Evolutionary conservation across 2,113 vertebrate species (phyloP).

Genomic region (Craseonycteris thonglongyai): DNA sequence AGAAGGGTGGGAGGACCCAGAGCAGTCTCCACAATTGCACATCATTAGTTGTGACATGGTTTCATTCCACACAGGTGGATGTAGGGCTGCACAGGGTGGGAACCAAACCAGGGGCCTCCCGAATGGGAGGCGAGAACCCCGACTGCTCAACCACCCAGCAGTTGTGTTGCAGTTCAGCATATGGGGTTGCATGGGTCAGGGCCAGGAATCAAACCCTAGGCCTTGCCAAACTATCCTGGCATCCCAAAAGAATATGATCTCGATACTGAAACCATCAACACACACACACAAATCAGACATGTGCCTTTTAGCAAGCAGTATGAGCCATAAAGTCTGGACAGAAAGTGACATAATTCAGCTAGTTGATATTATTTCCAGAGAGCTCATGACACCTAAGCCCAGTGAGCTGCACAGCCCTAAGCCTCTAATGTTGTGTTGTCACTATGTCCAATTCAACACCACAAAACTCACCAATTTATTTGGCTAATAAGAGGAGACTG

Average conservation of each 20-base stretch:
- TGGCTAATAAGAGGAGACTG: not conserved
- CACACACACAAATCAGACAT: not conserved
- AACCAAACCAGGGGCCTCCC: no score
- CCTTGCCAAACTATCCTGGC: no score
- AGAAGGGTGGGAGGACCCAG: no score
- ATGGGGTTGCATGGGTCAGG: no score
- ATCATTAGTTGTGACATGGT: no score
- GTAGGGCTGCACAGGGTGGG: no score
- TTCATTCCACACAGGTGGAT: no score
- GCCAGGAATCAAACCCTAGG: no score
- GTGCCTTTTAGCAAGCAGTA: not conserved
- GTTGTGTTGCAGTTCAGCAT: no score
- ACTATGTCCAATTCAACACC: not conserved
- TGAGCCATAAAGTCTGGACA: not conserved
- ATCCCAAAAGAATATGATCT: not conserved
- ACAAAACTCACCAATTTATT: not conserved
- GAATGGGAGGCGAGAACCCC: no score
- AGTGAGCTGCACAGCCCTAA: not conserved
- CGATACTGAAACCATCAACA: not conserved
- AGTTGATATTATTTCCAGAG: not conserved
- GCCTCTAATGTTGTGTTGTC: not conserved
- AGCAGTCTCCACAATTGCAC: no score
- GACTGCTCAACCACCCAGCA: no score
- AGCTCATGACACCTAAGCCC: not conserved
- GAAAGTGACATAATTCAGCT: not conserved